phyloP scores from a whole-genome alignment of 2,888 invertebrate species.

The Machimus atricapillus region DNA sequence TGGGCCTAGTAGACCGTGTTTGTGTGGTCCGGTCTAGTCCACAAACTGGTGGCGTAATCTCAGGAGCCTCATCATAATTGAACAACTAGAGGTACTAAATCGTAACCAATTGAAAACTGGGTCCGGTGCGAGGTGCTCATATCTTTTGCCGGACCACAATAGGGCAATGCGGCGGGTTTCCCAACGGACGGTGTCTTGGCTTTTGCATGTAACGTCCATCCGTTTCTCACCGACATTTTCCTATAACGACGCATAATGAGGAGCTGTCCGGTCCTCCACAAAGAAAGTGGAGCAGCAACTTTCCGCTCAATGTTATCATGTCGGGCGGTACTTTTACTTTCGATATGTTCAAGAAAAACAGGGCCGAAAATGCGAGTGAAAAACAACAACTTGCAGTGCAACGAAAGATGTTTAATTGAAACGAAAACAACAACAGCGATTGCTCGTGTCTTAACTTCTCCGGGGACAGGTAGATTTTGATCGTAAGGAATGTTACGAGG shows the following conservation, averaged over 20 bases:
- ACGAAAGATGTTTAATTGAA: neutral
- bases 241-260: neutral
- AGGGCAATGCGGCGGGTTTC: neutral
- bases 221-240: neutral
- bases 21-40: neutral
- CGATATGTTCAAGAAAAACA: neutral
- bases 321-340: conserved; percentile 19
- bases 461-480: neutral
- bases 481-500: neutral
- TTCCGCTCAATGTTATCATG: neutral
- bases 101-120: neutral
- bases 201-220: neutral
- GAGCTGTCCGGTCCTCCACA: neutral
- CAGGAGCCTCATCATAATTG: neutral
- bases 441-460: neutral
- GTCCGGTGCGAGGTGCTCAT: neutral
- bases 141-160: neutral
- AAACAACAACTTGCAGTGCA: neutral
- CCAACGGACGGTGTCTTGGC: neutral
- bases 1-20: neutral
- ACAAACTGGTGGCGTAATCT: neutral
- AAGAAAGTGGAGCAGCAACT: conserved; percentile 33
- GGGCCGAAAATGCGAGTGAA: neutral
- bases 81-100: neutral
- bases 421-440: neutral